Evolutionary conservation across 2,797 vertebrate genomes (phyloP).

Genomic region (Setipinna tenuifilis): DNA sequence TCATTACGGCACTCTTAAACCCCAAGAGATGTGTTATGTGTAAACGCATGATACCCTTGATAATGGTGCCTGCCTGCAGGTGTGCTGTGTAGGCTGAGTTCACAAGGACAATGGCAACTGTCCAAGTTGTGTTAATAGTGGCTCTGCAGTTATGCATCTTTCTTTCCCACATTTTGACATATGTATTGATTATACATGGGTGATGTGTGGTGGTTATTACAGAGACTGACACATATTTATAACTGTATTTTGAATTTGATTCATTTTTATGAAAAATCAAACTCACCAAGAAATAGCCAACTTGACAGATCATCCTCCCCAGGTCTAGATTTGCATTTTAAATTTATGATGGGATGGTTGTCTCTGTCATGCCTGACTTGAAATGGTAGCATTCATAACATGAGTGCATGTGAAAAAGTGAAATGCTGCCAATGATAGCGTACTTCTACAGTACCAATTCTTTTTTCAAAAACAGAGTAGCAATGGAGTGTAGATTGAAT

Average conservation of each 20-base stretch:
- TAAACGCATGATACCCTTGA: neutral
- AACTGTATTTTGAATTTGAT: neutral
- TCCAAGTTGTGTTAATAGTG: neutral
- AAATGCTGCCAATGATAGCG: neutral
- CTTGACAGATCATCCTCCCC: neutral
- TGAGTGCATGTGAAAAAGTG: neutral
- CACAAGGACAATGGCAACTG: neutral
- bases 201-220: neutral
- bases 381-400: neutral
- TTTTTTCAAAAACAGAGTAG: neutral
- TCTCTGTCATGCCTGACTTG: neutral
- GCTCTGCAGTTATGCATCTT: neutral
- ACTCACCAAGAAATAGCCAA: neutral
- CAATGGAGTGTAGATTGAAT: neutral
- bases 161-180: neutral
- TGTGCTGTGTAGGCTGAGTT: neutral
- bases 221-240: neutral
- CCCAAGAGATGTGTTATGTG: neutral
- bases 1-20: neutral
- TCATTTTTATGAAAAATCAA: neutral
- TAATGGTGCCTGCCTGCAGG: neutral
- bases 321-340: neutral
- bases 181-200: neutral
- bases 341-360: neutral
- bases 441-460: too few species aligned